A percentile compares a stretch with the other conserved stretches of the same genome.
These are phyloP conservation scores for Smutsia temminckii DNA, from an alignment of 2,797 vertebrate species.

Conservation along the genomic window DNA sequence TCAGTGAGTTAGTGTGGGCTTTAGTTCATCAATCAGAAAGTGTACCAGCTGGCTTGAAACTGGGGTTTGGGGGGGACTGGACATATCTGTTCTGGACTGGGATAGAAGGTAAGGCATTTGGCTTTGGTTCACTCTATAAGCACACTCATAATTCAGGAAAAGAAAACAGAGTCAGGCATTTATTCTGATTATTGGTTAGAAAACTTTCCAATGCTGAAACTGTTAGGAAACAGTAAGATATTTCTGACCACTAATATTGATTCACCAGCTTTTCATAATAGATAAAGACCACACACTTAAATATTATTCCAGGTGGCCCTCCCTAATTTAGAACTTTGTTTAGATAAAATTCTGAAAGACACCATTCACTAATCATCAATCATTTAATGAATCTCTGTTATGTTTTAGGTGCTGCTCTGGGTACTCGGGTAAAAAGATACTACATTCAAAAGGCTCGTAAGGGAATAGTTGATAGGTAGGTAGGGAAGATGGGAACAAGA, in stretches of 20 bases:
- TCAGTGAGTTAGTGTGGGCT: not conserved
- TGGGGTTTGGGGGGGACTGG: not conserved
- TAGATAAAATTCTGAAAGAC: constrained; percentile 21
- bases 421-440: not conserved
- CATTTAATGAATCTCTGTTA: not conserved
- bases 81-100: not conserved
- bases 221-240: not conserved
- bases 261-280: not conserved
- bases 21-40: not conserved
- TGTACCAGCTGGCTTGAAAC: not conserved
- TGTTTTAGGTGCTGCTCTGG: not conserved
- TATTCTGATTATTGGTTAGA: constrained; percentile 14
- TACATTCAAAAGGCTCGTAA: not conserved
- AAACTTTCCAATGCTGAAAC: not conserved
- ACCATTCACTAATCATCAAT: not conserved
- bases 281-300: not conserved
- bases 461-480: not conserved
- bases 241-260: not conserved
- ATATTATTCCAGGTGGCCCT: not conserved
- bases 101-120: not conserved
- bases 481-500: not conserved
- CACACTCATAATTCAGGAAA: constrained; percentile 28
- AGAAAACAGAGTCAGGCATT: not conserved
- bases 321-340: not conserved
- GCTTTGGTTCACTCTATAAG: not conserved